Percentiles rank a stretch among this genome's conserved stretches.
These are phyloP conservation scores for Allolobophora icterica DNA, from an alignment of 2,888 invertebrate species.

Conservation along the genomic window DNA sequence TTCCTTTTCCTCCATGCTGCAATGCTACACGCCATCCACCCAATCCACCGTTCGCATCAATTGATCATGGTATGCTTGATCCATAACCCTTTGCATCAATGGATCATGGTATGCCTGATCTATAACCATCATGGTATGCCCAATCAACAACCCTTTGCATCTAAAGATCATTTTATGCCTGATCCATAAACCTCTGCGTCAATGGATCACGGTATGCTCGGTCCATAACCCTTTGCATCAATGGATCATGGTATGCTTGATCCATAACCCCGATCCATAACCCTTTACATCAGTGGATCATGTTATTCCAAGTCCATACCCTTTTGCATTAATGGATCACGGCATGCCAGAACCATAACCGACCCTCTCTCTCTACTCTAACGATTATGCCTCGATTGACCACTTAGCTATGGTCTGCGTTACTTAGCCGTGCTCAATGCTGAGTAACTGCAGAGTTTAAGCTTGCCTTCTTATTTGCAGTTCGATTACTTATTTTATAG, in stretches of 20 bases:
- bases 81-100: not conserved
- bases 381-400: no score
- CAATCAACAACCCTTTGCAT: not conserved
- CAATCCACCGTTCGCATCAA: not conserved
- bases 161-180: not conserved
- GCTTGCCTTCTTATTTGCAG: no score
- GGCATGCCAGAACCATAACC: not conserved
- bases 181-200: no score
- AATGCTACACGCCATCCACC: not conserved
- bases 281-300: not conserved
- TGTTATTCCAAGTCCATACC: not conserved
- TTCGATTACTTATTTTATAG: no score
- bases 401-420: no score
- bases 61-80: not conserved
- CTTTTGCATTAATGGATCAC: not conserved
- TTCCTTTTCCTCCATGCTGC: not conserved
- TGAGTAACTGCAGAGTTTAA: no score
- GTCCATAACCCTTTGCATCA: not conserved
- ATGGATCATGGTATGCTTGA: not conserved
- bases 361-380: not conserved
- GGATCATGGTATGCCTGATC: not conserved
- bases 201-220: not conserved
- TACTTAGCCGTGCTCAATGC: no score
- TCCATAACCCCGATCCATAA: not conserved
- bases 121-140: no score